These are phyloP conservation scores for Circaetus gallicus DNA, from an alignment of 2,113 vertebrate genomes.

Conservation along the genomic window DNA sequence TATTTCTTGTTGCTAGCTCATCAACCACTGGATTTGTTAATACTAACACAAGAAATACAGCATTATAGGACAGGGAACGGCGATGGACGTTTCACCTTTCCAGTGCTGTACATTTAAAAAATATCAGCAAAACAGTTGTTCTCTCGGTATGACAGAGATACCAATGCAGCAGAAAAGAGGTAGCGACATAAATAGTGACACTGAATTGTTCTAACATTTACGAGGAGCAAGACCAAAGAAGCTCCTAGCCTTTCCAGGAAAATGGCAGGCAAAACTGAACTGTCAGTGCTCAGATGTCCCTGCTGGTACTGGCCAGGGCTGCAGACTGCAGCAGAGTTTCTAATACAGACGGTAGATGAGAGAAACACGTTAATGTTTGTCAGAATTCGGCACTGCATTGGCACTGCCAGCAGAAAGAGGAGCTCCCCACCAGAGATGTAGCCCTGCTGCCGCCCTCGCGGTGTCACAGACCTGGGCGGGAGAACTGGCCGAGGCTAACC, in stretches of 20 bases:
- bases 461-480: too few relatives aligned
- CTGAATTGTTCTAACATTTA: neutral
- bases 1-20: neutral
- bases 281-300: neutral
- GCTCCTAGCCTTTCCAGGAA: neutral
- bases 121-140: accelerated
- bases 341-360: accelerated
- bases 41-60: neutral
- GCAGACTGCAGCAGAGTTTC: neutral
- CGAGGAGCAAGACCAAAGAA: neutral
- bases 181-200: neutral
- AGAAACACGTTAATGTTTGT: accelerated
- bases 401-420: neutral
- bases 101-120: accelerated
- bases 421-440: accelerated
- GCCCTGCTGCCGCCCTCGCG: neutral
- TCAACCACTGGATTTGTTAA: neutral
- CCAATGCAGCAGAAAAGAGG: neutral
- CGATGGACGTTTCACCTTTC: accelerated
- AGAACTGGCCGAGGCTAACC: neutral
- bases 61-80: accelerated
- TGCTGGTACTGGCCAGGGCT: too few relatives aligned
- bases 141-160: accelerated
- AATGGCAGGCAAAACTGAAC: neutral
- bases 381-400: neutral